Evolutionary conservation across 2,113 vertebrate species (phyloP).

Genomic region (Picathartes gymnocephalus): DNA sequence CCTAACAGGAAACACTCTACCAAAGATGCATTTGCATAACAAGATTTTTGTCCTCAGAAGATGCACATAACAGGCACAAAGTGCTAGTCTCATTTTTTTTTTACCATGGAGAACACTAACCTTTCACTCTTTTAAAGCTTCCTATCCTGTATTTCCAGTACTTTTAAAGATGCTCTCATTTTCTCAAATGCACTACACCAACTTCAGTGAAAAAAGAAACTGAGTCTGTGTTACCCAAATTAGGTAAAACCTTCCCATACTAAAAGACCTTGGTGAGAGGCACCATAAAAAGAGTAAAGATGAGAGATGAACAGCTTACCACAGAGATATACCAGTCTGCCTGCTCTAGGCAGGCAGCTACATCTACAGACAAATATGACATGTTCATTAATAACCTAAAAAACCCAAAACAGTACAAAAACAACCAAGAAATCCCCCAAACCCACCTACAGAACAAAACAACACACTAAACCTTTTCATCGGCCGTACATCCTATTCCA

Average conservation of each 20-base stretch:
- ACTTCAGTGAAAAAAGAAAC: background rate
- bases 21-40: background rate
- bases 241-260: background rate
- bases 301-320: background rate
- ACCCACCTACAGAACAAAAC: background rate
- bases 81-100: background rate
- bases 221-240: background rate
- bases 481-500: background rate
- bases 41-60: background rate
- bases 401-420: background rate
- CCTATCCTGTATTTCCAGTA: background rate
- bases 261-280: background rate
- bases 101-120: background rate
- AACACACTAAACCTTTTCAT: background rate
- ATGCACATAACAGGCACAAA: background rate
- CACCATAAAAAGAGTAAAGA: background rate
- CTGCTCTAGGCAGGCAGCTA: background rate
- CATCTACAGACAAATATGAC: background rate
- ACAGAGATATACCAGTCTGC: background rate
- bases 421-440: background rate
- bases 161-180: background rate
- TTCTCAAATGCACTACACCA: background rate
- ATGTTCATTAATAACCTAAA: background rate
- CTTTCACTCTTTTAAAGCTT: background rate
- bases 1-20: background rate